These are phyloP conservation scores for Artemia sp. DNA, from an alignment of 2,888 invertebrate genomes.

Conservation along the genomic window DNA sequence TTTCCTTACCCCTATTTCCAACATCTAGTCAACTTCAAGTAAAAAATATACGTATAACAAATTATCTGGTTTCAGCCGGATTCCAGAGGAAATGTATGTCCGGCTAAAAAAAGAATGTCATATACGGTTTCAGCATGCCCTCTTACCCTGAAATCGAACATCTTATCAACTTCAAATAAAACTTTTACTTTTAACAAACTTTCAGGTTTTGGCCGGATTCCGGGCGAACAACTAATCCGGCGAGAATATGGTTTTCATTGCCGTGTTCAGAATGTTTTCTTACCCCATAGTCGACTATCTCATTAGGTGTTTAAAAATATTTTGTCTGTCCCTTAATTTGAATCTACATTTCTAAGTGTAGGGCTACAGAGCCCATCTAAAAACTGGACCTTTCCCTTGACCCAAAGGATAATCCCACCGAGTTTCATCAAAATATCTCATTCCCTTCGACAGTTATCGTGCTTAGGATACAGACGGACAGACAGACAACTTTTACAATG, in stretches of 20 bases:
- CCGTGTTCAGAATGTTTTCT: too few relatives aligned
- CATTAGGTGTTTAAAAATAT: too few relatives aligned
- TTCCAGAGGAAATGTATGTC: too few relatives aligned
- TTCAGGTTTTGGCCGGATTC: background rate
- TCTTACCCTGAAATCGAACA: background rate
- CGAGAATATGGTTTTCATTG: background rate
- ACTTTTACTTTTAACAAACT: slow-evolving; percentile 10
- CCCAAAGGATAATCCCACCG: too few relatives aligned
- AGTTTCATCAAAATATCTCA: background rate
- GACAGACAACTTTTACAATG: too few relatives aligned
- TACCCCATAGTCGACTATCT: too few relatives aligned
- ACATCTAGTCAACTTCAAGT: background rate
- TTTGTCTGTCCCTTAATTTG: too few relatives aligned
- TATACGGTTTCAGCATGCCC: background rate
- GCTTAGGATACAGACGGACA: background rate
- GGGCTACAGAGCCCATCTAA: too few relatives aligned
- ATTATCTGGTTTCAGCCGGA: too few relatives aligned
- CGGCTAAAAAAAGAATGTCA: background rate
- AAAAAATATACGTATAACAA: background rate
- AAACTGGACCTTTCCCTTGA: too few relatives aligned
- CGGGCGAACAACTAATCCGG: background rate
- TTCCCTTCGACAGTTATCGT: background rate
- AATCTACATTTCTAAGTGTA: too few relatives aligned
- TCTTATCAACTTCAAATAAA: slow-evolving; percentile 13
- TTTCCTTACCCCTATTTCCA: background rate